Evolutionary conservation across 2,797 vertebrate species (phyloP).

Genomic region (Graptemys geographica): DNA sequence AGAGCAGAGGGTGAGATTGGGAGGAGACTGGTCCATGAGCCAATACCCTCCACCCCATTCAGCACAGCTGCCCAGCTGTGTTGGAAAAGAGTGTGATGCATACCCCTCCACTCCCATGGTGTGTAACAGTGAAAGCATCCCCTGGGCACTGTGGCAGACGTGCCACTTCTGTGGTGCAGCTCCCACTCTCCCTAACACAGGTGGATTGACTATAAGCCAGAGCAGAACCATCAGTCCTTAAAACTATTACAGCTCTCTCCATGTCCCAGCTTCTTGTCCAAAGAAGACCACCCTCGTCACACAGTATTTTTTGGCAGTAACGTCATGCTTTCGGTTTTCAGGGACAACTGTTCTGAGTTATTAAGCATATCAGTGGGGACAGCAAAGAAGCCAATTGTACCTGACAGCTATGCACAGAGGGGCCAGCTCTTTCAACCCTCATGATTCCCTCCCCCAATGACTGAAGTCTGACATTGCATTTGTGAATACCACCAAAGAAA

Average conservation of each 20-base stretch:
- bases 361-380: not conserved
- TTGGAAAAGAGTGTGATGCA: not conserved
- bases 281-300: rapidly evolving
- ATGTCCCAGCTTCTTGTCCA: not conserved
- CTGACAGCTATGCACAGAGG: not conserved
- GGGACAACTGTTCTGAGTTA: not conserved
- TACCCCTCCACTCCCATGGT: not conserved
- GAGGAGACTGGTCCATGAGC: not conserved
- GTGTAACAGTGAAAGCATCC: not conserved
- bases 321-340: not conserved
- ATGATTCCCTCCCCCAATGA: not conserved
- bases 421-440: not conserved
- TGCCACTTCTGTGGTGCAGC: not conserved
- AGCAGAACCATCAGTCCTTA: not conserved
- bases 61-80: rapidly evolving
- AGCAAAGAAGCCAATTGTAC: not conserved
- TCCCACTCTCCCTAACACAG: not conserved
- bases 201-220: not conserved
- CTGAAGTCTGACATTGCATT: not conserved
- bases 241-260: not conserved
- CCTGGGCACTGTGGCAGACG: rapidly evolving
- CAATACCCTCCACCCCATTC: not conserved
- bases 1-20: not conserved
- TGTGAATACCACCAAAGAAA: not conserved
- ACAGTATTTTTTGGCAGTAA: rapidly evolving